phyloP scores from a whole-genome alignment of 2,888 invertebrate genomes.

The Atherix ibis region DNA sequence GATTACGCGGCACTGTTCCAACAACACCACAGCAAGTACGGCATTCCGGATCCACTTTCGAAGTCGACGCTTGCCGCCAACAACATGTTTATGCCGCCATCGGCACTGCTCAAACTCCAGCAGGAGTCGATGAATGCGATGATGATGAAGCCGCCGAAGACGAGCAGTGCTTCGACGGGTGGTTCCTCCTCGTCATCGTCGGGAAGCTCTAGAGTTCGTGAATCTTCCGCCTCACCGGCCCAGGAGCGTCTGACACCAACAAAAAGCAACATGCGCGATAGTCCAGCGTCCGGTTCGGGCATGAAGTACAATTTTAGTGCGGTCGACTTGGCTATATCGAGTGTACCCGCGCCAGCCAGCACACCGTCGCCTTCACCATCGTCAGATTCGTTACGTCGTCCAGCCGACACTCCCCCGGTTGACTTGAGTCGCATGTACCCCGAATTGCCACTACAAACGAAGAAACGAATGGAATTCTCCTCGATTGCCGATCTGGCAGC shows the following conservation, averaged over 20 bases:
- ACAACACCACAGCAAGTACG: constrained; percentile 32
- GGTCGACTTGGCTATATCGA: constrained; percentile 32
- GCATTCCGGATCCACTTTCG: constrained; percentile 58
- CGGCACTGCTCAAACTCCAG: constrained; percentile 52
- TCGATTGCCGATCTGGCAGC: constrained; percentile 33
- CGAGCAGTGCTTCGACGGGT: constrained; percentile 18
- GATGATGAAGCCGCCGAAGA: constrained; percentile 38
- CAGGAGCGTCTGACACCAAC: constrained; percentile 27
- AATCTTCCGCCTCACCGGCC: constrained; percentile 25
- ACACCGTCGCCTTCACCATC: constrained; percentile 18
- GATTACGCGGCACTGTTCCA: constrained; percentile 34
- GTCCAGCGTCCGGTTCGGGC: constrained; percentile 10
- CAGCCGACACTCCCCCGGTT: constrained; percentile 27
- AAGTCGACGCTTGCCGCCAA: constrained; percentile 59
- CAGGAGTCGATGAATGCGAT: constrained; percentile 34
- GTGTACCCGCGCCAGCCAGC: constrained; percentile 20
- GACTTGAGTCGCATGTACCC: constrained; percentile 28
- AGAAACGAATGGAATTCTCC: constrained; percentile 33
- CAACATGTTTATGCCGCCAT: constrained; percentile 63
- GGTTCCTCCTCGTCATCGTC: constrained; percentile 22
- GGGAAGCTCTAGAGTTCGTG: constrained; percentile 21
- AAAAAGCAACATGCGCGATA: constrained; percentile 17
- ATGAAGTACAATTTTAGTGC: constrained; percentile 33
- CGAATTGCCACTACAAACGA: constrained; percentile 24
- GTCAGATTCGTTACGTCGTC: constrained; percentile 26